Evolutionary conservation across 2,113 vertebrate species (phyloP), one percentile per base, ranked within the genome.

Genomic region (Etia nguti): DNA sequence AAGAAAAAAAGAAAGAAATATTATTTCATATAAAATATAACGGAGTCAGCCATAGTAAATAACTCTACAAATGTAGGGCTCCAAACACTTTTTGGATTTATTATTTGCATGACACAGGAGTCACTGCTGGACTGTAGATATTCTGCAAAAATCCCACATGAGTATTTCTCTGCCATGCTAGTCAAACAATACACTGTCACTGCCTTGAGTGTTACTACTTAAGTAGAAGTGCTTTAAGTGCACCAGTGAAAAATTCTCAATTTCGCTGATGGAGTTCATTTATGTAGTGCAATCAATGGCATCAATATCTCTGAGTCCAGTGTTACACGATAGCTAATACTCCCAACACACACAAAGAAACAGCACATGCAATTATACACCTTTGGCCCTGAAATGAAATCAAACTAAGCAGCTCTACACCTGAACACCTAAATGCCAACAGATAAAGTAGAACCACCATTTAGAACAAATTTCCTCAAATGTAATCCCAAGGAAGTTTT

Each of bases 401-500:
- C 18, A 26, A 70, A 22, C 11, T 29, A 24, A 89, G 36, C n/a
- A 46, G 84, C 43, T 83, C 8, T 29, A 86, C 12, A 57, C 31
- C 82, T 85, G 34, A 46, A 80, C 54, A 52, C 26, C 24, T 31
- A 22, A 77, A 41, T 6, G 20, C 43, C 52, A 80, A 59, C 29
- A 81, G 7, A 50, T 6, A 22, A 80, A 86, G 79, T 60, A 22
- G n/a, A 60, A 31, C 68, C 57, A 68, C 16, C 15, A 24, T 38
- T 22, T 80, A 20, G 10, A 15, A 56, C 24, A 59, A 46, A 48
- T 73, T 26, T 29, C 59, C 65, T 55, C 57, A 77, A 73, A 18
- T 89, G 65, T 36, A 68, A 85, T 85, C 65, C 52, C 34, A 65
- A 48, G 26, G 3, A n/a, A 68, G 22, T 79, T 24, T 60, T 79